These are phyloP conservation scores for Exocentrus adspersus DNA, from an alignment of 2,888 invertebrate species.

Conservation along the genomic window DNA sequence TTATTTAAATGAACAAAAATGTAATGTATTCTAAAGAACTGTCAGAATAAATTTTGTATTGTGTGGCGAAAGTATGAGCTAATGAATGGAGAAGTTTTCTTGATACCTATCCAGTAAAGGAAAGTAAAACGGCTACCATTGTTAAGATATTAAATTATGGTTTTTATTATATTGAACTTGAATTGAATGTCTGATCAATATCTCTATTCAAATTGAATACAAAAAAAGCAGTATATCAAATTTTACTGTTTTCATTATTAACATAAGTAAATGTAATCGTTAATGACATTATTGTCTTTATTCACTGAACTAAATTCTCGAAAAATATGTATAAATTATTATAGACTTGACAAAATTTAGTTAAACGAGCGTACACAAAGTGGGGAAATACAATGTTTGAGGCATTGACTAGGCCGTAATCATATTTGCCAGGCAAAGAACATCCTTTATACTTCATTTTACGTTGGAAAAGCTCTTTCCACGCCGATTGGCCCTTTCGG, in stretches of 20 bases:
- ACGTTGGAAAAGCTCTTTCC: conserved; percentile 50
- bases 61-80: not conserved
- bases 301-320: too few relatives aligned
- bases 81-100: not conserved
- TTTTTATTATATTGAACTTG: too few relatives aligned
- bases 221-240: too few relatives aligned
- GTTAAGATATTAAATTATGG: too few relatives aligned
- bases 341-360: conserved; percentile 26
- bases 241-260: too few relatives aligned
- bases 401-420: conserved; percentile 59
- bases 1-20: conserved; percentile 41
- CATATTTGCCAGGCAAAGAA: conserved; percentile 60
- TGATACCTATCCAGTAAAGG: too few relatives aligned
- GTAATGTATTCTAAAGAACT: conserved; percentile 28
- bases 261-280: too few relatives aligned
- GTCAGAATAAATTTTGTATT: not conserved
- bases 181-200: too few relatives aligned
- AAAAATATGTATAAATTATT: too few relatives aligned
- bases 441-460: conserved; percentile 61
- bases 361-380: conserved; percentile 32
- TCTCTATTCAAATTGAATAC: too few relatives aligned
- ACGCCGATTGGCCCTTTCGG: conserved; percentile 59
- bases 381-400: conserved; percentile 54
- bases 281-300: too few relatives aligned
- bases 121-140: too few relatives aligned